Evolutionary conservation across 2,797 vertebrate species (phyloP).

Genomic region (Bucorvus abyssinicus): DNA sequence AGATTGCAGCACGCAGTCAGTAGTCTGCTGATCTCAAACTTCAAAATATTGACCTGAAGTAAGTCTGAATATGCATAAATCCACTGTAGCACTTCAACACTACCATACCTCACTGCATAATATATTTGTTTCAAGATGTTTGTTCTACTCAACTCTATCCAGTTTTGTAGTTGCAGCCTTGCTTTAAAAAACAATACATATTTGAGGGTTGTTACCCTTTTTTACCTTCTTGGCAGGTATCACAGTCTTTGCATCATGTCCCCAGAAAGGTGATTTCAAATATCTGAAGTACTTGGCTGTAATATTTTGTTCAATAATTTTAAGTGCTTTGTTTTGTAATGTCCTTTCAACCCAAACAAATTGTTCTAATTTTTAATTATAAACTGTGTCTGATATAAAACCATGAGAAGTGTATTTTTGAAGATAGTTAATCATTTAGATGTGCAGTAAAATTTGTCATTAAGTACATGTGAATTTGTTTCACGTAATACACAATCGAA

Average conservation of each 20-base stretch:
- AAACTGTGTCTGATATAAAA: constrained; percentile 60
- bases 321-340: constrained; percentile 72
- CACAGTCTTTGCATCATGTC: constrained; percentile 61
- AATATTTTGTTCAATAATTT: constrained; percentile 51
- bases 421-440: constrained; percentile 55
- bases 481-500: background rate
- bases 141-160: constrained; percentile 34
- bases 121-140: constrained; percentile 27
- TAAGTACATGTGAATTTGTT: constrained; percentile 55
- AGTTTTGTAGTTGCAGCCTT: constrained; percentile 65
- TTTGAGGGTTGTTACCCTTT: constrained; percentile 54
- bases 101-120: constrained; percentile 75
- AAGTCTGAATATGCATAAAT: constrained; percentile 61
- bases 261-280: constrained; percentile 60
- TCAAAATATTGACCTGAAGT: constrained; percentile 39
- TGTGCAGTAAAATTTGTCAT: constrained; percentile 64
- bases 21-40: constrained; percentile 52
- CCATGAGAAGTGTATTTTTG: constrained; percentile 66
- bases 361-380: constrained; percentile 60
- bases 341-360: constrained; percentile 59
- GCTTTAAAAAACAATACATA: constrained; percentile 56
- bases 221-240: constrained; percentile 40
- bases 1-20: constrained; percentile 39
- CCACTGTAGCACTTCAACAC: constrained; percentile 66
- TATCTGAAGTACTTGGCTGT: constrained; percentile 69